A percentile compares a stretch with the other conserved stretches of the same genome.
Conservation (phyloP, 2,797 vertebrate genomes). For the Danio choprae region DNA sequence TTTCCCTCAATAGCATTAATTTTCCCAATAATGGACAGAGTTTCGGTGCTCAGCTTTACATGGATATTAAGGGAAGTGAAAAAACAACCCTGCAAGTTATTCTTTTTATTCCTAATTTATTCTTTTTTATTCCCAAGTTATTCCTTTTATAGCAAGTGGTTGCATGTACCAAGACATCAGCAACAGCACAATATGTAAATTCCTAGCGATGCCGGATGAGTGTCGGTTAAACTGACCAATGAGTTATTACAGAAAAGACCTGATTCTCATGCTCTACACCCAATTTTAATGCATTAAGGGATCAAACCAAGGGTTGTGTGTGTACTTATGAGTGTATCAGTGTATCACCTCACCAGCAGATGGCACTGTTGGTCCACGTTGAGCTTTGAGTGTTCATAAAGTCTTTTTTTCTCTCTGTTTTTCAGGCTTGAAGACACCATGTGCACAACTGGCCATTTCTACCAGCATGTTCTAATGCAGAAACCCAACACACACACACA, state of each 20-base stretch:
- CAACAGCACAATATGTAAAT: neutral
- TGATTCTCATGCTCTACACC: neutral
- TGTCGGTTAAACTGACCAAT: neutral
- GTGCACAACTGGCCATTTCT: neutral
- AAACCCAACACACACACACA: neutral
- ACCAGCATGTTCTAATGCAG: conserved; percentile 4
- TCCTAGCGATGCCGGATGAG: neutral
- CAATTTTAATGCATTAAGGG: neutral
- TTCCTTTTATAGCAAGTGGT: neutral
- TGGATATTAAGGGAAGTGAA: neutral
- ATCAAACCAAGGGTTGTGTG: too few relatives aligned
- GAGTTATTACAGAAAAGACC: neutral
- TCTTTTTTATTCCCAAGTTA: too few relatives aligned
- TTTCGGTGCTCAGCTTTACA: neutral
- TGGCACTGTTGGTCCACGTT: conserved; percentile 47
- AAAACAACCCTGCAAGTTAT: too few relatives aligned
- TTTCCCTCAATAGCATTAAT: neutral
- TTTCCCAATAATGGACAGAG: neutral
- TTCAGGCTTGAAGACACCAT: neutral
- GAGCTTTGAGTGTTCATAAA: neutral
- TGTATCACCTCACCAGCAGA: conserved; percentile 1
- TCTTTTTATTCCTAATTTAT: too few relatives aligned
- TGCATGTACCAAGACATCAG: neutral
- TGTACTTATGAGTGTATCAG: too few relatives aligned
- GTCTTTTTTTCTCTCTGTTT: neutral